Evolutionary conservation across 2,888 invertebrate species (phyloP).

Genomic region (Drosophila planitibia): DNA sequence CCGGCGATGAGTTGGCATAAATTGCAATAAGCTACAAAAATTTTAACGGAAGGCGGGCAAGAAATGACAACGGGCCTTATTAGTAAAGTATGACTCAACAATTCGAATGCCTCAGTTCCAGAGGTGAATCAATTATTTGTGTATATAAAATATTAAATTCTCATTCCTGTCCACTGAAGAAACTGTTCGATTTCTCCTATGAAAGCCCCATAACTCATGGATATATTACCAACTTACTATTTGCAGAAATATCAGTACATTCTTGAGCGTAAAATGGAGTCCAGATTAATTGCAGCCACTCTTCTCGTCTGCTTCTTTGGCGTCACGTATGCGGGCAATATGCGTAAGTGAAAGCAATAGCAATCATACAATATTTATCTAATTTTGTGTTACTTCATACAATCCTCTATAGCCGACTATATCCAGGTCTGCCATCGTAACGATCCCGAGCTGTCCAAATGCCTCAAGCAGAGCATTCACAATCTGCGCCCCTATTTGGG

Average conservation of each 20-base stretch:
- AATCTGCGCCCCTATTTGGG: constrained; percentile 87
- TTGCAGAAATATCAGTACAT: constrained; percentile 28
- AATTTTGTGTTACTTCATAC: not conserved
- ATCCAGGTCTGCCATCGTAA: constrained; percentile 89
- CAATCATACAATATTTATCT: not conserved
- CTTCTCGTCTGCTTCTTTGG: constrained; percentile 56
- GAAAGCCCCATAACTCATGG: not conserved
- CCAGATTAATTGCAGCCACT: constrained; percentile 37
- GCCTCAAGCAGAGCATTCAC: constrained; percentile 88
- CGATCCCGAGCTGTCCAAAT: constrained; percentile 88
- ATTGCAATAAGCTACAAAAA: not conserved
- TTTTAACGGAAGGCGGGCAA: not conserved
- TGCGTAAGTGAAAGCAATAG: constrained; percentile 72
- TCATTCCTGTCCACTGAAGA: not conserved
- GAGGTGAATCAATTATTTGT: not conserved
- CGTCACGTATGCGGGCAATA: constrained; percentile 49
- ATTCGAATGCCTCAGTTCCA: not conserved
- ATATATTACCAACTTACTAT: constrained; percentile 7
- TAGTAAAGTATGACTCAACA: not conserved
- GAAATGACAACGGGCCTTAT: constrained; percentile 8
- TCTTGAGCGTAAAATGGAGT: constrained; percentile 54
- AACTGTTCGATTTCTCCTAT: not conserved
- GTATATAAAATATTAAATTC: not conserved
- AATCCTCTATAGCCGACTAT: constrained; percentile 87
- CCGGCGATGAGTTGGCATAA: constrained; percentile 17